phyloP scores from a whole-genome alignment of 2,888 invertebrate genomes.

The Epirrhoe alternata region DNA sequence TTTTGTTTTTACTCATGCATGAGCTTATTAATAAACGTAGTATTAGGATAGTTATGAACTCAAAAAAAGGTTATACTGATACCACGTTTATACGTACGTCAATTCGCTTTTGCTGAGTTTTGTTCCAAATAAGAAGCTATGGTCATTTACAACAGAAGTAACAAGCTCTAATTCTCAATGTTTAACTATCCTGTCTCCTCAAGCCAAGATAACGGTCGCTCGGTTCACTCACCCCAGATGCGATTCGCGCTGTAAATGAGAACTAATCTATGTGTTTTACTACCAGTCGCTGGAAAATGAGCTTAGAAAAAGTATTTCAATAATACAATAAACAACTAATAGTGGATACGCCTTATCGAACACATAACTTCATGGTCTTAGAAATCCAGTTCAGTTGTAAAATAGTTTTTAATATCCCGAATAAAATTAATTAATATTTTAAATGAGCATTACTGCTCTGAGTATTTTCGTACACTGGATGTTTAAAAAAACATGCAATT shows the following conservation, averaged over 20 bases:
- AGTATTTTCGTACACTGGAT: neutral
- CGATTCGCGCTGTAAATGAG: constrained; percentile 66
- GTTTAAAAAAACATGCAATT: neutral
- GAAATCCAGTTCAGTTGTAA: neutral
- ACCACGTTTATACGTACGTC: too few relatives aligned
- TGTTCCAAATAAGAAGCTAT: neutral
- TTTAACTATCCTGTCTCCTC: constrained; percentile 50
- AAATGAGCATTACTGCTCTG: neutral
- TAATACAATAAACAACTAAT: neutral
- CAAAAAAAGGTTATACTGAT: too few relatives aligned
- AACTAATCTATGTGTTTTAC: constrained; percentile 51
- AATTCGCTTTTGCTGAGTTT: neutral
- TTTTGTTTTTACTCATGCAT: too few relatives aligned
- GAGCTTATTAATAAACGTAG: too few relatives aligned
- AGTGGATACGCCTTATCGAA: neutral
- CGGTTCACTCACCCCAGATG: constrained; percentile 62
- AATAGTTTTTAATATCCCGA: neutral
- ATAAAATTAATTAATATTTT: neutral
- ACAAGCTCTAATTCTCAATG: constrained; percentile 38
- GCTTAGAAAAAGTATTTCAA: neutral
- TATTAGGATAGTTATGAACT: too few relatives aligned
- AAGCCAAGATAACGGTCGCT: constrained; percentile 66
- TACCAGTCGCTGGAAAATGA: neutral
- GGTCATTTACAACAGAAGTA: constrained; percentile 23
- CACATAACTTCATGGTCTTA: neutral